Conservation (phyloP, 2,797 vertebrate genomes). For the Enteromius argenteus region DNA sequence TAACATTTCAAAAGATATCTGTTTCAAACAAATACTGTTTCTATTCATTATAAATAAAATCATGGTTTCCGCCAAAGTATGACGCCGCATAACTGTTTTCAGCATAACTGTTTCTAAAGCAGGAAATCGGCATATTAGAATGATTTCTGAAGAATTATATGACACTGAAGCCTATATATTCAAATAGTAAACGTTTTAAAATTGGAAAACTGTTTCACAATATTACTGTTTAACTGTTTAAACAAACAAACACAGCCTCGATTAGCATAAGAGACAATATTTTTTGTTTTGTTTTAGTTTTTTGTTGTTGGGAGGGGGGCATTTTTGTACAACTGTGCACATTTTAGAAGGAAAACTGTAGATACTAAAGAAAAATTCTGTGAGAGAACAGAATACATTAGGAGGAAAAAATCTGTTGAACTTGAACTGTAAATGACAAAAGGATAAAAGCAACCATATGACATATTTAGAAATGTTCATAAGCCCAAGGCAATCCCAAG, state of each 20-base stretch:
- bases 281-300: no score
- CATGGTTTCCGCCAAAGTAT: neutral
- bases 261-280: neutral
- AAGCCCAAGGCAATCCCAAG: slow-evolving; percentile 9
- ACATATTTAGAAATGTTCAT: slow-evolving; percentile 1
- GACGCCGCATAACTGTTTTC: neutral
- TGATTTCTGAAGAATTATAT: neutral
- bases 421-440: slow-evolving; percentile 22
- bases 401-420: neutral
- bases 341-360: neutral
- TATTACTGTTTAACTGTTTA: neutral
- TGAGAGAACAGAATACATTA: neutral
- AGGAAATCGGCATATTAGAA: neutral
- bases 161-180: neutral
- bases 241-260: neutral
- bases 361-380: neutral
- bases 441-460: slow-evolving; percentile 30
- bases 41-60: neutral
- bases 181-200: neutral
- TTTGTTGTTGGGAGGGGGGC: no score
- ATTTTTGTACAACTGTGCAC: neutral
- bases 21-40: neutral
- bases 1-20: neutral
- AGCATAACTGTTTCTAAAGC: neutral
- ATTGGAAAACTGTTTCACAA: neutral